These are phyloP conservation scores for Lepidurus couesii DNA, from an alignment of 1,140 invertebrate genomes.

Conservation along the genomic window DNA sequence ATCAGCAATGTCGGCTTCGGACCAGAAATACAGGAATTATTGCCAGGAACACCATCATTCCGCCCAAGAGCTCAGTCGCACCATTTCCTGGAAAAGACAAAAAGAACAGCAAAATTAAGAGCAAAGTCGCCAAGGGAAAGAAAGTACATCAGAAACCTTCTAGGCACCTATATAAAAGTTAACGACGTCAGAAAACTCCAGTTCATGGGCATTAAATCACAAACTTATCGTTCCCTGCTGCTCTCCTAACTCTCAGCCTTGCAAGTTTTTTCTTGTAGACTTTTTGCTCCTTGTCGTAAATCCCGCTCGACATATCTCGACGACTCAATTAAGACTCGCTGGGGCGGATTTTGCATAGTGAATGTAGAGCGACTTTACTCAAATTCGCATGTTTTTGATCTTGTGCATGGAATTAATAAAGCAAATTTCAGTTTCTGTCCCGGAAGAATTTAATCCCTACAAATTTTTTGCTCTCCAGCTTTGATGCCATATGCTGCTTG, in stretches of 20 bases:
- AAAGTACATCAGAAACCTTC: slow-evolving; percentile 13
- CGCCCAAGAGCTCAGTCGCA: background rate
- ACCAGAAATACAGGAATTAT: slow-evolving; percentile 9
- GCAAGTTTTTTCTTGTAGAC: background rate
- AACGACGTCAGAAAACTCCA: background rate
- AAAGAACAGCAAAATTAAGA: background rate
- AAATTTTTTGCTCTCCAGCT: too few relatives aligned
- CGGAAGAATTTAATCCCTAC: too few relatives aligned
- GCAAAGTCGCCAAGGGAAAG: background rate
- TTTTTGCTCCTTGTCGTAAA: background rate
- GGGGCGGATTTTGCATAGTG: background rate
- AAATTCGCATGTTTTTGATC: background rate
- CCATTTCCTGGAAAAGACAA: background rate
- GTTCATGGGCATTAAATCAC: background rate
- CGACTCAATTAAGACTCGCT: background rate
- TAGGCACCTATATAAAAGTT: slow-evolving; percentile 11
- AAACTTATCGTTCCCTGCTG: background rate
- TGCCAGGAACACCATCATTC: slow-evolving; percentile 9
- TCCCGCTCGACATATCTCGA: background rate
- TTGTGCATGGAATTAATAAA: too few relatives aligned
- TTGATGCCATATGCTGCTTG: too few relatives aligned
- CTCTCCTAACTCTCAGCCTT: background rate
- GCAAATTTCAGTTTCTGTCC: too few relatives aligned
- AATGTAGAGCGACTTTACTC: background rate
- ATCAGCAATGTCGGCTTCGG: slow-evolving; percentile 7